Evolutionary conservation across 2,113 vertebrate genomes (phyloP).

Genomic region (Limnothrissa miodon): DNA sequence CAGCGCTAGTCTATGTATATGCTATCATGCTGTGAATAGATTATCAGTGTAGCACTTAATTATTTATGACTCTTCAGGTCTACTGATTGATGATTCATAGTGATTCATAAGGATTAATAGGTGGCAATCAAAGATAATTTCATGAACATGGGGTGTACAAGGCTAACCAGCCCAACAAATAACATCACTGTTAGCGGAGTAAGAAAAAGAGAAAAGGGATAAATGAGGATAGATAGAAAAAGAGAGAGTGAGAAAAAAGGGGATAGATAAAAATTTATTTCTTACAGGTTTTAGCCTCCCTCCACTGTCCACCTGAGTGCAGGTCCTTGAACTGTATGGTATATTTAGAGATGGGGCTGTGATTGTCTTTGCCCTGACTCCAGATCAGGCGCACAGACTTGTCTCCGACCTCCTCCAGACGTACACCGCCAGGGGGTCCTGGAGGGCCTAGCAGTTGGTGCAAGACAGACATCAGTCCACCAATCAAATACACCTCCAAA

Average conservation of each 20-base stretch:
- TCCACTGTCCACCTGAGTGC: constrained; percentile 80
- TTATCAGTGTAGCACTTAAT: too few species aligned
- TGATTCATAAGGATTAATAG: too few species aligned
- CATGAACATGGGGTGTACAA: too few species aligned
- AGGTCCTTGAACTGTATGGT: constrained; percentile 83
- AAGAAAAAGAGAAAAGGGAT: too few species aligned
- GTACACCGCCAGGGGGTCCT: constrained; percentile 90
- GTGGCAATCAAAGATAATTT: too few species aligned
- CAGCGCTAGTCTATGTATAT: too few species aligned
- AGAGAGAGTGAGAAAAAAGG: neutral
- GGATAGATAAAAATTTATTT: neutral
- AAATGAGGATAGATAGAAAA: neutral
- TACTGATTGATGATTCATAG: too few species aligned
- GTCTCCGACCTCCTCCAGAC: constrained; percentile 79
- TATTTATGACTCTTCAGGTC: too few species aligned
- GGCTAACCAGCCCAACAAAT: too few species aligned
- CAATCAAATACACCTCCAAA: neutral
- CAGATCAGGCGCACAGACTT: constrained; percentile 83
- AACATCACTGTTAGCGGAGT: too few species aligned
- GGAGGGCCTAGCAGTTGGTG: constrained; percentile 82
- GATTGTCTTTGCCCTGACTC: constrained; percentile 95
- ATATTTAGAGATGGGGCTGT: constrained; percentile 95
- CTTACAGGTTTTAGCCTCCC: constrained; percentile 86
- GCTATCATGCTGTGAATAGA: too few species aligned
- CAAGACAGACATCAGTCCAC: neutral